These are phyloP conservation scores for Ectemnius continuus DNA, from an alignment of 2,888 invertebrate genomes.

Conservation along the genomic window DNA sequence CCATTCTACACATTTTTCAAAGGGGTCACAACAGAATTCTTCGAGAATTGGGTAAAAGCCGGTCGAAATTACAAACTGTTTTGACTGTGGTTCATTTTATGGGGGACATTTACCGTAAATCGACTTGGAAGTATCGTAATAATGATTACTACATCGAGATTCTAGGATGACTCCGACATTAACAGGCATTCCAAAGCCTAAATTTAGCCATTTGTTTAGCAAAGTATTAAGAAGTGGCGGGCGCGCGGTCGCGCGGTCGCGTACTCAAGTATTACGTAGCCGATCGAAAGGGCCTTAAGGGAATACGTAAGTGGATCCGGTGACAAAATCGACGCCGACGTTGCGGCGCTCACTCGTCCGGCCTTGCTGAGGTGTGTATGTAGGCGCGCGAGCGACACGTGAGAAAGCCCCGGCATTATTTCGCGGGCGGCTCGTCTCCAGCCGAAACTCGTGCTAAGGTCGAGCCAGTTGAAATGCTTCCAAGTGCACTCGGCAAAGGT, in stretches of 20 bases:
- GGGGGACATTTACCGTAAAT: no score
- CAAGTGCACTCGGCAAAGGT: slow-evolving; percentile 62
- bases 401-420: slow-evolving; percentile 41
- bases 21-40: no score
- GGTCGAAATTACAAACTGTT: no score
- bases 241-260: no score
- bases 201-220: no score
- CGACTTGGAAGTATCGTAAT: no score
- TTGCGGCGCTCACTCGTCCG: slow-evolving; percentile 46
- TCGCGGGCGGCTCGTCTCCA: slow-evolving; percentile 45
- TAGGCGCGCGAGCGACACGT: slow-evolving; percentile 50
- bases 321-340: slow-evolving; percentile 30
- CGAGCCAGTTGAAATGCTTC: slow-evolving; percentile 54
- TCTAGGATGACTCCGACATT: no score
- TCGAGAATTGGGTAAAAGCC: no score
- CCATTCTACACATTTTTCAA: no score
- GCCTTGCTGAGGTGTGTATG: slow-evolving; percentile 47
- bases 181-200: no score
- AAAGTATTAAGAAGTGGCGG: not conserved
- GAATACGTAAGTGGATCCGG: slow-evolving; percentile 7
- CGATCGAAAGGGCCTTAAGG: not conserved
- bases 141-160: no score
- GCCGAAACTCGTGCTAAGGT: slow-evolving; percentile 62
- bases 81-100: no score
- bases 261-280: not conserved